phyloP scores from a whole-genome alignment of 2,888 invertebrate genomes.

The Andrena fulva region DNA sequence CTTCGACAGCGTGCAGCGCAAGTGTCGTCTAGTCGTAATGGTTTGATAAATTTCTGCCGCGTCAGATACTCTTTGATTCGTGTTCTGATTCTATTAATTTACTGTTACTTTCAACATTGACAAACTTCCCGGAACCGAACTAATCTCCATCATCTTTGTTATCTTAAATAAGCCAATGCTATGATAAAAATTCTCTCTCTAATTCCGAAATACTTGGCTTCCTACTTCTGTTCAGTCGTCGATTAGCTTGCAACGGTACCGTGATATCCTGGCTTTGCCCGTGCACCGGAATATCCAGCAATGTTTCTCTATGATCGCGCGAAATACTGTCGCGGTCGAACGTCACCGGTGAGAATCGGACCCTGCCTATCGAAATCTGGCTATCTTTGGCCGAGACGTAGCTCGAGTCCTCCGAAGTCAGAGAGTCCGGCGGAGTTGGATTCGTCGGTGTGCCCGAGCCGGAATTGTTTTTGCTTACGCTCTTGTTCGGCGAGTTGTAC shows the following conservation, averaged over 20 bases:
- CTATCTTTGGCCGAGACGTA: constrained; percentile 95
- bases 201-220: constrained; percentile 86
- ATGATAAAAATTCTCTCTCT: constrained; percentile 87
- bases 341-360: constrained; percentile 82
- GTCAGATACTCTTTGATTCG: constrained; percentile 45
- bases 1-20: constrained; percentile 67
- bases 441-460: constrained; percentile 92
- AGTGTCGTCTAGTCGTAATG: constrained; percentile 38
- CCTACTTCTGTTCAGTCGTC: constrained; percentile 84
- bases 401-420: constrained; percentile 95
- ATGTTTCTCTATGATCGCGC: constrained; percentile 79
- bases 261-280: constrained; percentile 86
- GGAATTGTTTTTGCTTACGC: constrained; percentile 87
- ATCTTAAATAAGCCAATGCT: constrained; percentile 84
- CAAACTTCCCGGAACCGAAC: constrained; percentile 33
- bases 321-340: constrained; percentile 78
- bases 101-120: constrained; percentile 61
- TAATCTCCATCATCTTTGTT: constrained; percentile 22
- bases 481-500: constrained; percentile 86
- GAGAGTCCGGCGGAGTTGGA: constrained; percentile 93
- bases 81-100: constrained; percentile 26
- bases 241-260: constrained; percentile 86
- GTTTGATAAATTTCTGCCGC: constrained; percentile 41
- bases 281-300: constrained; percentile 87
- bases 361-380: constrained; percentile 85